Evolutionary conservation across 1,140 invertebrate species (phyloP), one percentile per base, ranked within the genome.

Genomic region (Melitaea cinxia): DNA sequence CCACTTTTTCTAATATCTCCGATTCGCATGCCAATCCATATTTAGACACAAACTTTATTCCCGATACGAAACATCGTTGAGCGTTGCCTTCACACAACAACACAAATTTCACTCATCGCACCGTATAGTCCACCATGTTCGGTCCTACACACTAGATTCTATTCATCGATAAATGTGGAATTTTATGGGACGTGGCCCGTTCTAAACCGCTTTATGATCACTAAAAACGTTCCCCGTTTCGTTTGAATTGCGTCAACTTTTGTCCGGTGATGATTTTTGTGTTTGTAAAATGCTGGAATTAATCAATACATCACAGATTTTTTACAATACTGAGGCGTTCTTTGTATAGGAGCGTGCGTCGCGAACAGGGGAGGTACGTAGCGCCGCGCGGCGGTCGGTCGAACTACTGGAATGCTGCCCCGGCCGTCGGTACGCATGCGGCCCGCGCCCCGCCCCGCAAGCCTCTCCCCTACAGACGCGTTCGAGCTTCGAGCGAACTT

Each of bases 251-350:
- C 69, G 52, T 63, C 50, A 28, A 63, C 61, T 62, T 71, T 54
- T 63, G 61, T 66, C 61, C 60, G 30, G 60, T 59, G 57, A 61
- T 50, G 70, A 57, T 68, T 75, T 79, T 82, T 79, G 65, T 73
- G 77, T 83, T 77, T 75, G 71, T 71, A 75, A 80, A 80, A 78
- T 78, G 83, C 82, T 80, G 77, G 74, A 89, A 91, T 89, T 85
- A 91, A 91, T 91, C 90, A 89, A 91, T 91, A 91, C 89, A 90
- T 89, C 85, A 89, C 85, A 88, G 84, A 85, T 89, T 90, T 89
- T 87, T 91, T 89, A 85, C 83, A 91, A 87, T 88, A 85, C 80
- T 85, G 80, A 82, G 77, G 82, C 82, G 87, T 89, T 88, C 87
- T 91, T 91, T 91, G 88, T 91, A 89, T 80, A 76, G 72, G 74